Conservation (phyloP, 2,113 vertebrate species). For the Tachysurus fulvidraco region DNA sequence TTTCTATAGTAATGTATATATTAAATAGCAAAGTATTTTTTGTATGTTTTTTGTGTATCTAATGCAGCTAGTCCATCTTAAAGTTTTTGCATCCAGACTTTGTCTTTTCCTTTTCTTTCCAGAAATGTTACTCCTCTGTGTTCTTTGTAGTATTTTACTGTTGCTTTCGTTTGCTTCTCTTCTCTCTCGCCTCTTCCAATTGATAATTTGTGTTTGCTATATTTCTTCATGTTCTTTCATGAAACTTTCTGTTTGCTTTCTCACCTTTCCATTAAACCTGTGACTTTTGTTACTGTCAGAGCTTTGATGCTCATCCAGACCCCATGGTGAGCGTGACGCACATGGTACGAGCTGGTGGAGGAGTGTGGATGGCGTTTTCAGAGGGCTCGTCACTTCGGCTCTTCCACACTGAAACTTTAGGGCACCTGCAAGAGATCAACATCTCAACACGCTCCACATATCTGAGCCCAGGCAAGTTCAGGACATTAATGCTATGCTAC, state of each 20-base stretch:
- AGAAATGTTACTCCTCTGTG: neutral
- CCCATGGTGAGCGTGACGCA: slow-evolving; percentile 71
- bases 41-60: neutral
- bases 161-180: neutral
- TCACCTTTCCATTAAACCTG: neutral
- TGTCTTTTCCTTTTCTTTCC: neutral
- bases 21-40: neutral
- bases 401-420: slow-evolving; percentile 85
- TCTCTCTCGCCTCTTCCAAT: neutral
- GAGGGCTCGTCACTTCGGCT: slow-evolving; percentile 81
- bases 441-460: slow-evolving; percentile 80
- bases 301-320: slow-evolving; percentile 80
- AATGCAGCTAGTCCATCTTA: neutral
- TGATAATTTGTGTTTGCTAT: neutral
- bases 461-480: slow-evolving; percentile 76
- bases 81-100: slow-evolving; percentile 8
- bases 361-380: slow-evolving; percentile 87
- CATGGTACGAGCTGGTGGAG: slow-evolving; percentile 81
- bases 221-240: neutral
- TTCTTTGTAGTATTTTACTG: neutral
- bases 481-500: neutral
- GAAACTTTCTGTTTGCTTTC: slow-evolving; percentile 20
- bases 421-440: slow-evolving; percentile 88
- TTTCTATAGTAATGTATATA: neutral
- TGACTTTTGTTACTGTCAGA: slow-evolving; percentile 58